Evolutionary conservation across 92 coral and sea anemone species (phyloP), one percentile per base, ranked within the genome.

Genomic region (Virgularia gustaviana): DNA sequence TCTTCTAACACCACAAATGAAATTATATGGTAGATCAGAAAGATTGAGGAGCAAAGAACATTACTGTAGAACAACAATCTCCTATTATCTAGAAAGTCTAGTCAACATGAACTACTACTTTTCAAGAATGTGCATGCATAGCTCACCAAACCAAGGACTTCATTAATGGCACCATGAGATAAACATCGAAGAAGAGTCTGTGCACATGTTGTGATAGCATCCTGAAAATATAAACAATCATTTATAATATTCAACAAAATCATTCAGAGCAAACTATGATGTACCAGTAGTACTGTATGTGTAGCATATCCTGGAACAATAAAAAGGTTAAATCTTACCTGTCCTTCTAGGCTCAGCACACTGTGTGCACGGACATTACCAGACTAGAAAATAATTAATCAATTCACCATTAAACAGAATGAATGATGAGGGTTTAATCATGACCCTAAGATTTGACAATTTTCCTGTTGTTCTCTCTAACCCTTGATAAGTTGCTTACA

Each of bases 281-380:
- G n/a, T n/a, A n/a, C n/a, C n/a, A 53, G 29, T 53, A 53, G 29
- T 23, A 53, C 10, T 10, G 59, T 53, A 28, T 23, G 29, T 53
- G 11, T 23, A 18, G 27, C 29, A 33, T 10, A 33, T 53, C 59
- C 10, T 27, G 27, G 24, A 29, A 31, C 27, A 45, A 49, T 27
- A 56, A 6, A 36, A 15, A 30, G 30, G 18, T 6, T 6, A 28
- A 35, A 13, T 16, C 73, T 15, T 80, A 88, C 96, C 88, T 92
- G 96, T 54, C 89, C 98, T 54, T 92, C 98, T 24, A 92, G 62
- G 28, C 98, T 92, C 13, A 92, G 77, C 5, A 92, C 98, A 41
- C 98, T 92, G 79, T 92, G 98, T 3, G 98, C 96, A 51, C 98
- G 86, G 13, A 92, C 96, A 57, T 82, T 91, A 18, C 96, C 98